Conservation (phyloP, 2,113 vertebrate species). For the Pungitius pungitius region DNA sequence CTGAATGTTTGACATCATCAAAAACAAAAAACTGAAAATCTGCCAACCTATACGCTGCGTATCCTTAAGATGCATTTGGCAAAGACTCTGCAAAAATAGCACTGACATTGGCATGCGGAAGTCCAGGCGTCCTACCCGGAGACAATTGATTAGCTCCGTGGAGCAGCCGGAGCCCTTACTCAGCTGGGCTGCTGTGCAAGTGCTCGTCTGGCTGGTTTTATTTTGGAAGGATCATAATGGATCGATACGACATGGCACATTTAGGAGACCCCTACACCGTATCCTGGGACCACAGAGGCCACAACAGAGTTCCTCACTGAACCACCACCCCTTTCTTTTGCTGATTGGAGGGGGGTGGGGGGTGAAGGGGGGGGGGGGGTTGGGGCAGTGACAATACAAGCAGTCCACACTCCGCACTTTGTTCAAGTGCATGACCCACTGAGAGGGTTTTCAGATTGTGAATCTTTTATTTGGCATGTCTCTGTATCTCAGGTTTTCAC, state of each 20-base stretch:
- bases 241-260: slow-evolving; percentile 81
- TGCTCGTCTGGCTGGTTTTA: slow-evolving; percentile 74
- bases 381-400: slow-evolving; percentile 53
- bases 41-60: neutral
- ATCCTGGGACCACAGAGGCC: slow-evolving; percentile 58
- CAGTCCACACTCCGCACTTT: slow-evolving; percentile 40
- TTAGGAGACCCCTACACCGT: slow-evolving; percentile 71
- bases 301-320: slow-evolving; percentile 57
- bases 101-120: slow-evolving; percentile 65
- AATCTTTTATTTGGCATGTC: slow-evolving; percentile 58
- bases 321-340: slow-evolving; percentile 51
- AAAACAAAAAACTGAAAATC: neutral
- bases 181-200: slow-evolving; percentile 71
- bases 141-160: slow-evolving; percentile 78
- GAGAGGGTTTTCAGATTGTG: slow-evolving; percentile 34
- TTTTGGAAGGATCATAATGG: slow-evolving; percentile 70
- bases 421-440: slow-evolving; percentile 67
- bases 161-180: slow-evolving; percentile 75
- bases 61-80: slow-evolving; percentile 22
- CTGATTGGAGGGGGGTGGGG: slow-evolving; percentile 67
- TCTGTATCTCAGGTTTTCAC: slow-evolving; percentile 53
- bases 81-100: slow-evolving; percentile 39
- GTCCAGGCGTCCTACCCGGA: slow-evolving; percentile 62
- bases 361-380: slow-evolving; percentile 45
- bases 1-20: slow-evolving; percentile 14